These are phyloP conservation scores for Zoanthus sociatus DNA, from an alignment of 92 coral and sea anemone genomes.

Conservation along the genomic window DNA sequence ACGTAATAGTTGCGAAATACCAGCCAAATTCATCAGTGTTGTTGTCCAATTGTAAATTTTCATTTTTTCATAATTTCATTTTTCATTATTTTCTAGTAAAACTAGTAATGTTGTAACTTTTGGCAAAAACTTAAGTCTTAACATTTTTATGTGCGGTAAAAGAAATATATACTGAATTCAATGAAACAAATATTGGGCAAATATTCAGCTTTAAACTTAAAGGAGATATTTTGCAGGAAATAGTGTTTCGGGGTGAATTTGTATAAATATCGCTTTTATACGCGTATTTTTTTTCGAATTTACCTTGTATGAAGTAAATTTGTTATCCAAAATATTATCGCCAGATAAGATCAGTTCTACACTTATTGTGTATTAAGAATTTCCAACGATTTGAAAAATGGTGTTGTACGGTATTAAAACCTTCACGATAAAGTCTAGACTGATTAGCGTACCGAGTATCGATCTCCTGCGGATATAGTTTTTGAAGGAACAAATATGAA, in stretches of 20 bases:
- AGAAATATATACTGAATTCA: background rate
- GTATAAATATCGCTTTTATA: no score
- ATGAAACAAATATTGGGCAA: background rate
- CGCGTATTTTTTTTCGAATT: no score
- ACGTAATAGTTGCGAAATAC: slow-evolving; percentile 5
- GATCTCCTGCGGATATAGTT: background rate
- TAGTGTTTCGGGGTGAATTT: background rate
- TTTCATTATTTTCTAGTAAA: background rate
- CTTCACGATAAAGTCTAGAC: background rate
- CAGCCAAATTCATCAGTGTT: background rate
- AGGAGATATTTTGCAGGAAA: background rate
- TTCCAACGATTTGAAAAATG: background rate
- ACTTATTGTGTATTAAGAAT: background rate
- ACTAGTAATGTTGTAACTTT: background rate
- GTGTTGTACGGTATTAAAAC: background rate
- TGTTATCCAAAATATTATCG: no score
- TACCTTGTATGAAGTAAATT: no score
- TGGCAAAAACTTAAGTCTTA: no score
- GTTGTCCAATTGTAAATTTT: background rate
- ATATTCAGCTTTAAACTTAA: background rate
- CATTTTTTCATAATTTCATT: background rate
- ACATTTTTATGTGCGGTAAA: background rate
- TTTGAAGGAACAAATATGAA: background rate
- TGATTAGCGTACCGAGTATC: background rate
- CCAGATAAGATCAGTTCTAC: no score